These are phyloP conservation scores for Eriocheir sinensis DNA, from an alignment of 1,140 invertebrate genomes.

Conservation along the genomic window DNA sequence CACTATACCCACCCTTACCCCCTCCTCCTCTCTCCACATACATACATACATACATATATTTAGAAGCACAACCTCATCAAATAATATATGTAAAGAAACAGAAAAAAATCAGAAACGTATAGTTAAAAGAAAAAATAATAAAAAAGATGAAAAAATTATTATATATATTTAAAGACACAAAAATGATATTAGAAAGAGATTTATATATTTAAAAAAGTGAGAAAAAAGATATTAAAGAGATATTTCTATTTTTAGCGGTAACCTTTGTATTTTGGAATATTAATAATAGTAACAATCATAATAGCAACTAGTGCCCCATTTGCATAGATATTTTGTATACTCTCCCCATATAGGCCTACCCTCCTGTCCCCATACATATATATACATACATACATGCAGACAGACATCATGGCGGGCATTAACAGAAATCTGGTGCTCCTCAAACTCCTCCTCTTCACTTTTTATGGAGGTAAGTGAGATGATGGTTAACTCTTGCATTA, in stretches of 20 bases:
- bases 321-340: neutral
- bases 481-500: neutral
- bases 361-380: neutral
- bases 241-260: neutral
- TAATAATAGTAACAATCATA: neutral
- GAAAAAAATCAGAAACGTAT: no score
- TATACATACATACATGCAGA: neutral
- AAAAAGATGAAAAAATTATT: no score
- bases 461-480: conserved; percentile 66
- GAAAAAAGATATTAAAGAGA: neutral
- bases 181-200: no score
- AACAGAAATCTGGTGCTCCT: conserved; percentile 54
- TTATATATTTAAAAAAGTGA: no score
- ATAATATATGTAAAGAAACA: no score
- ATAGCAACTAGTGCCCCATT: no score
- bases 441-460: conserved; percentile 57
- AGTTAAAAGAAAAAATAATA: no score
- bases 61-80: no score
- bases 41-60: neutral
- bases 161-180: no score
- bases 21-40: no score
- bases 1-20: no score
- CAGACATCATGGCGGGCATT: conserved; percentile 29
- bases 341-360: neutral
- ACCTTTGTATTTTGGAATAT: neutral